A percentile compares a stretch with the other conserved stretches of the same genome.
These are phyloP conservation scores for Pectinophora gossypiella DNA, from an alignment of 1,140 invertebrate species.

Conservation along the genomic window DNA sequence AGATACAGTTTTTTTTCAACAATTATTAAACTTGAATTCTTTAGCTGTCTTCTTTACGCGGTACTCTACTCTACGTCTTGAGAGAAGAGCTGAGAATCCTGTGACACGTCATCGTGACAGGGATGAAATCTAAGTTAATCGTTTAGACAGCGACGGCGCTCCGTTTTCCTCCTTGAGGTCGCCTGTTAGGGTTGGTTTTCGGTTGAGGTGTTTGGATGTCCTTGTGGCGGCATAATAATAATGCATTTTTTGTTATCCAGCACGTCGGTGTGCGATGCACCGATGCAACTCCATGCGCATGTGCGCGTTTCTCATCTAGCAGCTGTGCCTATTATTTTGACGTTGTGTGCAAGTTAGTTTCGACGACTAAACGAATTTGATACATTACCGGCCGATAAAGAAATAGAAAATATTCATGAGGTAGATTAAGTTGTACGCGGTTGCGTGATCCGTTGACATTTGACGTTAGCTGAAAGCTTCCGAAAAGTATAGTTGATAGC, in stretches of 20 bases:
- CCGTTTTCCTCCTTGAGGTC: background rate
- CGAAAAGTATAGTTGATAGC: conserved; percentile 36
- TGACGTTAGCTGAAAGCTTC: conserved; percentile 17
- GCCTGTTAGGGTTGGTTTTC: conserved; percentile 23
- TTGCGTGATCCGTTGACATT: conserved; percentile 56
- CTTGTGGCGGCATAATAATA: conserved; percentile 68
- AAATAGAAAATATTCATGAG: conserved; percentile 10
- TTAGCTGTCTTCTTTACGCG: background rate
- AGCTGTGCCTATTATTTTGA: conserved; percentile 67
- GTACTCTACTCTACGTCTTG: conserved; percentile 12
- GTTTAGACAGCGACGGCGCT: conserved; percentile 18
- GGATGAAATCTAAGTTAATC: conserved; percentile 68
- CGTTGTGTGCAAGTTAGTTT: conserved; percentile 26
- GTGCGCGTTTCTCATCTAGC: conserved; percentile 60
- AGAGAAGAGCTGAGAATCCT: conserved; percentile 19
- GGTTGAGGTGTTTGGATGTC: conserved; percentile 21
- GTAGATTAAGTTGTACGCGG: conserved; percentile 33
- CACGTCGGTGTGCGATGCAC: conserved; percentile 67
- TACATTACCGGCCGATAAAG: conserved; percentile 14
- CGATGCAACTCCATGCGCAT: conserved; percentile 31
- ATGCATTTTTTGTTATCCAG: conserved; percentile 65
- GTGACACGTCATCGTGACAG: conserved; percentile 12
- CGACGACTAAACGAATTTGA: conserved; percentile 29
- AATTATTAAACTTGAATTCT: conserved; percentile 56
- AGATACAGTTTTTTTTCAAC: conserved; percentile 58